Conservation (phyloP, 1,140 invertebrate genomes). For the Heterodera carotae region DNA sequence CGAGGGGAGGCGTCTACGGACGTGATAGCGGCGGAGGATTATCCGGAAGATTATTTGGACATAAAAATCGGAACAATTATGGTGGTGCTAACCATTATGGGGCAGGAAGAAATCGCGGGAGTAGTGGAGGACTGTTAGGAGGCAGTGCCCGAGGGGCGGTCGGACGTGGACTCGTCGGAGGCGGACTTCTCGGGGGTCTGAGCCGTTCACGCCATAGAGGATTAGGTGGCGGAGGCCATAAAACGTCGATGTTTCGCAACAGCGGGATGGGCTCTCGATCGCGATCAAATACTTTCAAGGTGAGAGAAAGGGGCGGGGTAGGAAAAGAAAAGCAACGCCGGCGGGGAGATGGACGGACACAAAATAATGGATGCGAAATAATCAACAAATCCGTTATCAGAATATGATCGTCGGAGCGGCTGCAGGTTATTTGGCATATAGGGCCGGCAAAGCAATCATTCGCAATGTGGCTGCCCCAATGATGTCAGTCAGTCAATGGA, state of each 20-base stretch:
- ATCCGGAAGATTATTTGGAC: not conserved
- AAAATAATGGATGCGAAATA: too few species aligned
- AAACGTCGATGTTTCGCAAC: slow-evolving; percentile 11
- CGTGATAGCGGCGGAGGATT: not conserved
- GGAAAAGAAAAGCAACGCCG: too few species aligned
- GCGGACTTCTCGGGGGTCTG: slow-evolving; percentile 1
- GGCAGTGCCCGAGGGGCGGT: not conserved
- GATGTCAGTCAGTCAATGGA: slow-evolving; percentile 48
- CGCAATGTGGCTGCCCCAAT: slow-evolving; percentile 51
- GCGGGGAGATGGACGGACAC: too few species aligned
- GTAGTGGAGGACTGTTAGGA: not conserved
- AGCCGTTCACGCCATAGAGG: slow-evolving; percentile 2
- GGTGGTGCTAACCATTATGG: slow-evolving; percentile 9
- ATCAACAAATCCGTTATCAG: not conserved
- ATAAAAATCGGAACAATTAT: slow-evolving; percentile 21
- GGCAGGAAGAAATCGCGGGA: slow-evolving; percentile 2
- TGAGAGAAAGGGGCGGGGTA: too few species aligned
- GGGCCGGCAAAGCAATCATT: slow-evolving; percentile 60
- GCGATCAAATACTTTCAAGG: slow-evolving; percentile 58
- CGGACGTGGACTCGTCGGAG: slow-evolving; percentile 13
- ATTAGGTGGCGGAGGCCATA: slow-evolving; percentile 13
- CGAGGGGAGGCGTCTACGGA: not conserved
- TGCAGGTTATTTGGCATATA: slow-evolving; percentile 60
- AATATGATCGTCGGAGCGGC: slow-evolving; percentile 61
- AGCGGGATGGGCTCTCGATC: slow-evolving; percentile 53